These are phyloP conservation scores for Agrochola lota DNA, from an alignment of 2,888 invertebrate genomes.

Conservation along the genomic window DNA sequence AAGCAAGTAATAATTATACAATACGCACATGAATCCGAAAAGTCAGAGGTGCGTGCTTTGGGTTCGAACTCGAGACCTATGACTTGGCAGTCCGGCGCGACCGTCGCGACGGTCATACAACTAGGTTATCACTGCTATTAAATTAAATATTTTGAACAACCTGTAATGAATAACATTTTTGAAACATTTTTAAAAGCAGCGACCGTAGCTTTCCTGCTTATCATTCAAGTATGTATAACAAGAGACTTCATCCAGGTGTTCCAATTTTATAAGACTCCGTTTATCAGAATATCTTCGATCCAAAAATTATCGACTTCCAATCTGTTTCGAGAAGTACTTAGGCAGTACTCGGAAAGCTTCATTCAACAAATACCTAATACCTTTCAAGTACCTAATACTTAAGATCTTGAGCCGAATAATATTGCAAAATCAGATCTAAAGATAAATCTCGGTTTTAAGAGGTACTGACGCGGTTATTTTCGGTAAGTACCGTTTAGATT, in stretches of 20 bases:
- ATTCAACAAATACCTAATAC: constrained; percentile 38
- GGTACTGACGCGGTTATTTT: constrained; percentile 30
- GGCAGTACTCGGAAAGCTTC: constrained; percentile 26
- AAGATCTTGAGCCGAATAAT: constrained; percentile 33
- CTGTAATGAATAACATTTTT: neutral
- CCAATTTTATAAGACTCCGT: neutral
- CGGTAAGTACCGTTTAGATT: constrained; percentile 24
- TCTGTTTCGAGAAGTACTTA: constrained; percentile 31
- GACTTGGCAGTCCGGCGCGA: no score
- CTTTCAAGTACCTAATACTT: constrained; percentile 9
- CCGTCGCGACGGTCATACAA: no score
- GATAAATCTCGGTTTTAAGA: constrained; percentile 18
- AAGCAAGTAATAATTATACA: no score
- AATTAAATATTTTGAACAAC: no score
- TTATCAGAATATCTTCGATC: constrained; percentile 11
- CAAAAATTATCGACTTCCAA: constrained; percentile 20
- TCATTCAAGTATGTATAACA: neutral
- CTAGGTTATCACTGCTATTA: no score
- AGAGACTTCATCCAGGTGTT: neutral
- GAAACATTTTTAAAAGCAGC: neutral
- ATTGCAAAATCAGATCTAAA: constrained; percentile 52
- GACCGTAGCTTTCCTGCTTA: neutral
- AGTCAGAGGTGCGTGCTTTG: no score
- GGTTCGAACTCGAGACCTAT: no score
- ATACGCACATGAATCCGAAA: no score